Evolutionary conservation across 2,888 invertebrate genomes (phyloP).

Genomic region (Notocelia uddmanniana): DNA sequence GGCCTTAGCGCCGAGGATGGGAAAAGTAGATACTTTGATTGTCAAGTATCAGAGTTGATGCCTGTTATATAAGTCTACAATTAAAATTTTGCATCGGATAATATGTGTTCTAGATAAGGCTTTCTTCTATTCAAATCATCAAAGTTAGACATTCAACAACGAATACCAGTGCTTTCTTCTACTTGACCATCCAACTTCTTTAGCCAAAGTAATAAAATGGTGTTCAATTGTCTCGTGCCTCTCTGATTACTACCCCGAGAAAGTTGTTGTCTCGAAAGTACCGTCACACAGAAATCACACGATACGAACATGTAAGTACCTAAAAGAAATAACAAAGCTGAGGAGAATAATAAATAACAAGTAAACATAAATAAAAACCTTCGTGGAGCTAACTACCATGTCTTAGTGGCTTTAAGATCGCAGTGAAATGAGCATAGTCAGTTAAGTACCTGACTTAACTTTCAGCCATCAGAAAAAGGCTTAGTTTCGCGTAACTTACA

Average conservation of each 20-base stretch:
- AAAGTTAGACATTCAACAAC: not conserved
- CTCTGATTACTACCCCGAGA: not conserved
- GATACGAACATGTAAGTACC: constrained; percentile 28
- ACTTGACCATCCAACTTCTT: not conserved
- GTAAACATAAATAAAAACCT: constrained; percentile 19
- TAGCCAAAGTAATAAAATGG: not conserved
- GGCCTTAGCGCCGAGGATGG: constrained; percentile 4
- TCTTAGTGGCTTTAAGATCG: not conserved
- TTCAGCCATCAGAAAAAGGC: not conserved
- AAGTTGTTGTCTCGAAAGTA: constrained; percentile 17
- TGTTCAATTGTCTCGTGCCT: not conserved
- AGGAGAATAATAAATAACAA: constrained; percentile 35
- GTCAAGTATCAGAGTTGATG: not conserved
- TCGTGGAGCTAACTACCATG: constrained; percentile 11
- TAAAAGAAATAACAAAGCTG: constrained; percentile 32
- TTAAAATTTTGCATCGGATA: too few relatives aligned
- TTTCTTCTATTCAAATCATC: too few relatives aligned
- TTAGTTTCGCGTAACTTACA: not conserved
- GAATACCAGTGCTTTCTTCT: not conserved
- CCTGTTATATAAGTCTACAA: too few relatives aligned
- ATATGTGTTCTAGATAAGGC: too few relatives aligned
- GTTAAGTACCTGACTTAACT: not conserved
- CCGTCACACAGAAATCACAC: not conserved
- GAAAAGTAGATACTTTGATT: not conserved
- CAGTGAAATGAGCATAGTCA: constrained; percentile 12